Evolutionary conservation across 2,888 invertebrate species (phyloP).

Genomic region (Chouioia cunea): DNA sequence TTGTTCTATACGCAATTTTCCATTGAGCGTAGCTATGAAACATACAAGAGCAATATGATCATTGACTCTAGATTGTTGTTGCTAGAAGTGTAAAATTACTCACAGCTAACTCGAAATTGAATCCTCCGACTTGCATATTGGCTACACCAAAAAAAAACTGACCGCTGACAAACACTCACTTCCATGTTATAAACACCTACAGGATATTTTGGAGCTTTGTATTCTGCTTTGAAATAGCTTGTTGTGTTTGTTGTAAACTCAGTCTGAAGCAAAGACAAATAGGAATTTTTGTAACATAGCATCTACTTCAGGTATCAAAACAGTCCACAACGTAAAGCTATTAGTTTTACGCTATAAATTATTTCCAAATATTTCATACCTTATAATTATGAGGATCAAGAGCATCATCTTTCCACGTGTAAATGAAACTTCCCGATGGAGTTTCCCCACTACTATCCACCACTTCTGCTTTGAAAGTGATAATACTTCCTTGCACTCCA

Average conservation of each 20-base stretch:
- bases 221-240: conserved; percentile 76
- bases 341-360: no score
- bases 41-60: neutral
- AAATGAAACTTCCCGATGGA: conserved; percentile 71
- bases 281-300: no score
- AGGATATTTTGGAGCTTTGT: conserved; percentile 71
- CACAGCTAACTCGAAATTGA: conserved; percentile 70
- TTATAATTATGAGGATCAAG: conserved; percentile 69
- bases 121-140: conserved; percentile 65
- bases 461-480: conserved; percentile 78
- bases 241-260: conserved; percentile 69
- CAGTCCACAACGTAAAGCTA: no score
- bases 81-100: conserved; percentile 49
- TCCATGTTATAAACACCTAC: conserved; percentile 75
- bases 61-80: neutral
- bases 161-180: conserved; percentile 69
- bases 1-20: conserved; percentile 77
- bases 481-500: conserved; percentile 79
- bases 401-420: conserved; percentile 75
- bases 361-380: conserved; percentile 64
- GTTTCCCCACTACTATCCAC: conserved; percentile 62
- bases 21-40: conserved; percentile 76
- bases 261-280: conserved; percentile 55
- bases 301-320: no score
- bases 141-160: conserved; percentile 16